Percentiles rank a stretch among this genome's conserved stretches.
These are phyloP conservation scores for Epizoanthus fatuus DNA, from an alignment of 92 coral and sea anemone species.

Conservation along the genomic window DNA sequence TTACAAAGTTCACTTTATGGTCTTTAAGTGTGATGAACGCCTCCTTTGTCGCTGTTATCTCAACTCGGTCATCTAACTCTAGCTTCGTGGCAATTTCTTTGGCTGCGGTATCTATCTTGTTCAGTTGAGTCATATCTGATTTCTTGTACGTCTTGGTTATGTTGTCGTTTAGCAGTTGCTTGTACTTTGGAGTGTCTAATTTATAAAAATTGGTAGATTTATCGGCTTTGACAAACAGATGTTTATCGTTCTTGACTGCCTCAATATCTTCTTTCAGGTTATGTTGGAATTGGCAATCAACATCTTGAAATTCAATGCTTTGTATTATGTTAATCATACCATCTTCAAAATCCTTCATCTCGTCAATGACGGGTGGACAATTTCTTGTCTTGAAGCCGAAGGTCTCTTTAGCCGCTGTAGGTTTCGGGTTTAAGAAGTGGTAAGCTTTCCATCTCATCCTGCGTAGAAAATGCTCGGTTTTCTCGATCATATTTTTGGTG, in stretches of 20 bases:
- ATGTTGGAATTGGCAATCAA: slow-evolving; percentile 38
- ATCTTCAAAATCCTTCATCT: slow-evolving; percentile 31
- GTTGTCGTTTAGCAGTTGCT: slow-evolving; percentile 3
- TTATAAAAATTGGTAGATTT: too few relatives aligned
- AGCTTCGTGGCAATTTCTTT: not conserved
- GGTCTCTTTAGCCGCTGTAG: slow-evolving; percentile 9
- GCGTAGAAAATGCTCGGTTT: slow-evolving; percentile 1
- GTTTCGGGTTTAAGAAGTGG: not conserved
- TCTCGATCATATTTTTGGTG: slow-evolving; percentile 11
- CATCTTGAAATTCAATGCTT: slow-evolving; percentile 15
- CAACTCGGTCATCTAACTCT: slow-evolving; percentile 1
- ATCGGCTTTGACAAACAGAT: not conserved
- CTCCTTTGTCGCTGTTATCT: not conserved
- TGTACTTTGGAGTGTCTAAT: not conserved
- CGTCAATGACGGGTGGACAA: slow-evolving; percentile 37
- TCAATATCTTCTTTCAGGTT: not conserved
- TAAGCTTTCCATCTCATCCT: slow-evolving; percentile 25
- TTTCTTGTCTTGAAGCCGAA: slow-evolving; percentile 43
- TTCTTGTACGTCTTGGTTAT: slow-evolving; percentile 6
- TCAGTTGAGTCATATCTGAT: not conserved
- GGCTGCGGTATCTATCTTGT: not conserved
- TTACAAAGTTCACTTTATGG: not conserved
- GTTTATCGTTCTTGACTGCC: not conserved
- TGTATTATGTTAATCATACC: slow-evolving; percentile 23
- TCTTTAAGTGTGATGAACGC: slow-evolving; percentile 7